These are phyloP conservation scores for Bombus confusus DNA, from an alignment of 1,140 invertebrate genomes.

Conservation along the genomic window DNA sequence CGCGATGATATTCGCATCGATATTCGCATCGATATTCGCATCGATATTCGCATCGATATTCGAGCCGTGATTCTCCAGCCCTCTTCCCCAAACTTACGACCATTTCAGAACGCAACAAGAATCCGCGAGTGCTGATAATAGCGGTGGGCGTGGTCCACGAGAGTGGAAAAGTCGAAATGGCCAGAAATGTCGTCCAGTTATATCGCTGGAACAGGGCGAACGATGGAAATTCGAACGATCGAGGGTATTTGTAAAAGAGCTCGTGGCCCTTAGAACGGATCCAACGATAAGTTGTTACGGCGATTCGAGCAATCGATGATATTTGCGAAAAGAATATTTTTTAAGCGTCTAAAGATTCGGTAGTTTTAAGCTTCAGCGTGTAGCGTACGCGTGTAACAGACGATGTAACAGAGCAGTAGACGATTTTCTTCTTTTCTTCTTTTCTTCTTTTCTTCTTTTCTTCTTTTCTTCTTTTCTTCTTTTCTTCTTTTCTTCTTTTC, in stretches of 20 bases:
- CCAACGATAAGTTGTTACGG: too few species aligned
- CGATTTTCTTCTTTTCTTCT: too few species aligned
- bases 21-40: conserved; percentile 28
- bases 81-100: neutral
- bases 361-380: too few species aligned
- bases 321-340: too few species aligned
- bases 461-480: too few species aligned
- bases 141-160: neutral
- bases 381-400: fast-evolving
- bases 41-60: conserved; percentile 35
- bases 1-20: conserved; percentile 27
- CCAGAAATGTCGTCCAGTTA: neutral
- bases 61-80: neutral
- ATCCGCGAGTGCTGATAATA: neutral
- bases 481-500: too few species aligned
- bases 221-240: neutral
- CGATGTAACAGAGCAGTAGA: too few species aligned
- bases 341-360: too few species aligned
- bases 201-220: neutral
- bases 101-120: neutral
- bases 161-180: neutral
- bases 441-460: too few species aligned
- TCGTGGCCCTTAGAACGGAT: too few species aligned
- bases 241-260: too few species aligned
- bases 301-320: too few species aligned